Base-by-base conservation (phyloP, 2,888 invertebrate genomes). In the Lepidocyrtinus sp. region DNA sequence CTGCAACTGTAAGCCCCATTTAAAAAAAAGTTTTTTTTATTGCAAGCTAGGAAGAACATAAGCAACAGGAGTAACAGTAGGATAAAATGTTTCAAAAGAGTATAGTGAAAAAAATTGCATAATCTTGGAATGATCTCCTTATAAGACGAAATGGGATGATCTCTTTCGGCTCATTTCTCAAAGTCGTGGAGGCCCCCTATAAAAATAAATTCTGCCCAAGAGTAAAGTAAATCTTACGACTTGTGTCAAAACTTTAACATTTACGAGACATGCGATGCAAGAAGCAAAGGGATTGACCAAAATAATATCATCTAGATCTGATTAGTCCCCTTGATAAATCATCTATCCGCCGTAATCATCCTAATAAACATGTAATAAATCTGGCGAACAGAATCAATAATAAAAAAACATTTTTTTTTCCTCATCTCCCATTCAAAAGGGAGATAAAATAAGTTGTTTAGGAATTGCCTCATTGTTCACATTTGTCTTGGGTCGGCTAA, bases 41-140 rank as follows among this genome's bases (percentile, higher is more conserved):
- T 2, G 17, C 2, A 12, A 50, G 50, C 17, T 17, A 65, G 21
- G 65, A 65, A 65, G 19, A 36, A 36, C 65, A 65, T 19, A 59
- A 59, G 74, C 26, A 50, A 45, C 19, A 75, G 63, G 69, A 76
- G 70, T n/a, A 59, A 26, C 67, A 77, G 59, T 67, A 67, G 73
- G 74, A 70, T 74, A 25, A 71, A 46, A 74, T 55, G 64, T 19
- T 62, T 59, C 22, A n/a, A n/a, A n/a, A n/a, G n/a, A n/a, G n/a
- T 59, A 3, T 59, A 15, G 19, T 21, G 59, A 36, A 36, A 12
- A 59, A 71, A 65, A 61, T 79, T 79, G 70, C 79, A 79, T 79
- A 74, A 79, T 74, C 78, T 63, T 65, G 74, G 74, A 78, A 79
- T 64, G 80, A 65, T 70, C 80, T 75, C 80, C 80, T 80, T 80